phyloP scores from a whole-genome alignment of 1,140 invertebrate species.

The Acromyrmex echinatior region DNA sequence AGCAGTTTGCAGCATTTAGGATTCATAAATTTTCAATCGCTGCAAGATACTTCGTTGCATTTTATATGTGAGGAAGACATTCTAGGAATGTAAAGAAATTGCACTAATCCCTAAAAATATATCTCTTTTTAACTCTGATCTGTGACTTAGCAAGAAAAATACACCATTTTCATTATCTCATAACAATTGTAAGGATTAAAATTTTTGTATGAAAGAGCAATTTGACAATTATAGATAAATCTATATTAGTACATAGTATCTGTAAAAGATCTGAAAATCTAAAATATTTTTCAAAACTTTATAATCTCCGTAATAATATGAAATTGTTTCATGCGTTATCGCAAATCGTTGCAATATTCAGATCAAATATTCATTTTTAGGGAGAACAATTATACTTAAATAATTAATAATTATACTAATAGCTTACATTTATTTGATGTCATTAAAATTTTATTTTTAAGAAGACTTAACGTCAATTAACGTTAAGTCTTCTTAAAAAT shows the following conservation, averaged over 20 bases:
- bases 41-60: conserved; percentile 13
- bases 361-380: background rate
- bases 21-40: background rate
- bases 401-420: too few species aligned
- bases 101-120: conserved; percentile 65
- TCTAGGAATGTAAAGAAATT: conserved; percentile 72
- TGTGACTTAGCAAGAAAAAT: conserved; percentile 40
- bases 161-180: background rate
- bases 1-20: background rate
- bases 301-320: background rate
- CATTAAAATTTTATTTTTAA: too few species aligned
- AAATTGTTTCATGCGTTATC: background rate
- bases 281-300: background rate
- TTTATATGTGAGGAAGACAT: conserved; percentile 65
- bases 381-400: background rate
- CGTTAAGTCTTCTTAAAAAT: background rate
- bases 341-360: background rate
- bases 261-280: background rate
- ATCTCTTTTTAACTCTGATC: conserved; percentile 14
- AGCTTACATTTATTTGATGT: too few species aligned
- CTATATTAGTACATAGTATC: background rate
- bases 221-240: conserved; percentile 9
- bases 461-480: too few species aligned
- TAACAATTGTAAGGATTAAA: conserved; percentile 2
- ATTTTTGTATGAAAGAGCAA: conserved; percentile 5